Conservation (phyloP, 2,113 vertebrate genomes). For the Sebastes fasciatus region DNA sequence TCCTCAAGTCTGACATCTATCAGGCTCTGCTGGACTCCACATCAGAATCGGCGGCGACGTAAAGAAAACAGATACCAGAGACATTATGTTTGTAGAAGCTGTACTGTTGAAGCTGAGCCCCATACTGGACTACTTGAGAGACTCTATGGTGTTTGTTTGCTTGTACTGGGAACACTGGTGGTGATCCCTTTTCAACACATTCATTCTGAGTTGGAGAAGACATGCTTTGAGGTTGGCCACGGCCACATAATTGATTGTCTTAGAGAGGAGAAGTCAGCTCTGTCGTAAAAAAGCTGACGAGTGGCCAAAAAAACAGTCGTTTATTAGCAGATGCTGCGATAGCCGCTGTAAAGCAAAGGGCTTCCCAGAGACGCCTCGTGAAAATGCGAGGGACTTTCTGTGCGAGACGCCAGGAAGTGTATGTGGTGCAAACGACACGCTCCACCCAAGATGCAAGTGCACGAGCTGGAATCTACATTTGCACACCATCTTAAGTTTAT, state of each 20-base stretch:
- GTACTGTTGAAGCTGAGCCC: slow-evolving; percentile 17
- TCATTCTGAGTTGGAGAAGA: slow-evolving; percentile 5
- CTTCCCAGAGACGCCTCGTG: slow-evolving; percentile 28
- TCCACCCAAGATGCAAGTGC: slow-evolving; percentile 22
- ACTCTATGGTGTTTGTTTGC: neutral
- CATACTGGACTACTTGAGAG: slow-evolving; percentile 26
- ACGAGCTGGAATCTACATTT: neutral
- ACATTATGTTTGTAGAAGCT: neutral
- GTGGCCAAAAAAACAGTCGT: neutral
- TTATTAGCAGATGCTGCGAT: neutral
- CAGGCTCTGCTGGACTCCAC: slow-evolving; percentile 86
- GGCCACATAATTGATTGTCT: neutral
- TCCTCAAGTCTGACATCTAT: slow-evolving; percentile 91
- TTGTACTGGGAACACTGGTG: neutral
- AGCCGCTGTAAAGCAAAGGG: neutral
- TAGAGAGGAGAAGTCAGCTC: neutral
- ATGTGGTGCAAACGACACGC: slow-evolving; percentile 36
- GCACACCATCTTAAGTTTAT: slow-evolving; percentile 12
- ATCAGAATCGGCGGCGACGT: slow-evolving; percentile 75
- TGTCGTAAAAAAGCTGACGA: neutral
- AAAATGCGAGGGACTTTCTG: slow-evolving; percentile 67
- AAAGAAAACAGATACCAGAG: neutral
- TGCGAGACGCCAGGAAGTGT: slow-evolving; percentile 39
- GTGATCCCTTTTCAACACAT: neutral
- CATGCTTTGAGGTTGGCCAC: neutral